Evolutionary conservation across 2,888 invertebrate genomes (phyloP).

Genomic region (Isoperla grammatica): DNA sequence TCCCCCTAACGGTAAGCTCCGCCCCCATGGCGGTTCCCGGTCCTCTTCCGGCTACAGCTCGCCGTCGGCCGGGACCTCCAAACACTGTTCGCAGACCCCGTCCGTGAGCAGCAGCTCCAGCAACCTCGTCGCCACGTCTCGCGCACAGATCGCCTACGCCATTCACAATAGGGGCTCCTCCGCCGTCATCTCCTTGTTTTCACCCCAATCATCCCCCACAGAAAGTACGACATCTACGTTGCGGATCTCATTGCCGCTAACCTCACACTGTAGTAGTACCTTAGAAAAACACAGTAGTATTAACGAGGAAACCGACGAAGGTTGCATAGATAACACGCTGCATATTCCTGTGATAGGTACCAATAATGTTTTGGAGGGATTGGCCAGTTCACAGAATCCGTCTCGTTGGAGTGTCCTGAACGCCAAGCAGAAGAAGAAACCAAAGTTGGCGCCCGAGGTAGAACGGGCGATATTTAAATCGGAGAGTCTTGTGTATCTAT

Average conservation of each 20-base stretch:
- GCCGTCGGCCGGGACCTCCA: conserved; percentile 39
- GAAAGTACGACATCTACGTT: neutral
- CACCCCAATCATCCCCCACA: conserved; percentile 27
- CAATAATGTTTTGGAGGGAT: neutral
- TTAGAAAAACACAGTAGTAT: conserved; percentile 4
- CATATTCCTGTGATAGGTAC: neutral
- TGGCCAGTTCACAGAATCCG: neutral
- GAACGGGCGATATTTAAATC: conserved; percentile 48
- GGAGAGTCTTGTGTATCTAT: conserved; percentile 48
- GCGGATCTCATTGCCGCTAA: neutral
- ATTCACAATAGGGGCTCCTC: conserved; percentile 45
- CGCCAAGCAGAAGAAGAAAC: conserved; percentile 35
- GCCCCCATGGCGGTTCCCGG: conserved; percentile 42
- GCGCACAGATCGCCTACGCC: conserved; percentile 39
- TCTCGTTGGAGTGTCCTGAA: conserved; percentile 22
- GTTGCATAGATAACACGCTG: too few species aligned
- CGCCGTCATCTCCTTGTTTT: conserved; percentile 45
- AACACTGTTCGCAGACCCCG: conserved; percentile 25
- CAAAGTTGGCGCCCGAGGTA: conserved; percentile 45
- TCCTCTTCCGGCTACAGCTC: conserved; percentile 50
- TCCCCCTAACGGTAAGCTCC: conserved; percentile 32
- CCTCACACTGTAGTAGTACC: neutral
- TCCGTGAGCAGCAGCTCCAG: conserved; percentile 42
- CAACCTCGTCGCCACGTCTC: conserved; percentile 38
- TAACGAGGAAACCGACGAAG: neutral